Evolutionary conservation across 1,140 invertebrate species (phyloP), one percentile per base, ranked within the genome.

Genomic region (Antheraea mylitta): DNA sequence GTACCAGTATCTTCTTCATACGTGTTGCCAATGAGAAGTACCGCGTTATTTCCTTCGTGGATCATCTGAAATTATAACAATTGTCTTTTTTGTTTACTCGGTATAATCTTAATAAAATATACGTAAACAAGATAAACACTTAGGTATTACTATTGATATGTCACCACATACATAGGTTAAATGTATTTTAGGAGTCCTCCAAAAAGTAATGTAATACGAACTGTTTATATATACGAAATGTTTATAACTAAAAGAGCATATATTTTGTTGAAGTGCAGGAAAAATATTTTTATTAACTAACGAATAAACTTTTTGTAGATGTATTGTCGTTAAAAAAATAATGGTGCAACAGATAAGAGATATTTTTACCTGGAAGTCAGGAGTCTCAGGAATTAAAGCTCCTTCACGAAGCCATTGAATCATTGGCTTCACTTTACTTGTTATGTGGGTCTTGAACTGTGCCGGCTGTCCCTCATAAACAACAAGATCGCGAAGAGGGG

Each of bases 1-100:
- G 94, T 94, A 70, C 98, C 98, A 67, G 96, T 96, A 93, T 99
- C 98, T 93, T 99, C 98, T 93, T 98, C 97, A 84, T 97, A 98
- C 10, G 98, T 98, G 76, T 96, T 97, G 67, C 96, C 96, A 79
- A 99, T 99, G 53, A 98, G 92, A 68, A 99, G 93, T 61, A 98
- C 96, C 59, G 97, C 97, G 81, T 96, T 96, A 83, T 96, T 97
- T 74, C 97, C 97, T 92, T 98, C 97, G 88, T 97, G 96, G 82
- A 97, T 97, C 96, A 98, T 98, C 97, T 98, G 93, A 10, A 85
- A 66, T 37, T 58, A 16, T 8, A 61, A 30, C 16, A 61, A 8
- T n/a, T 11, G 22, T 8, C 16, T 1, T 53, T 13, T 53, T 53
- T 53, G 38, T 30, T 0, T 10, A 53, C 45, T 53, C 0, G 11